Percentiles rank a stretch among this genome's conserved stretches.
Conservation (phyloP, 2,888 invertebrate genomes). For the Spisula subtruncata region DNA sequence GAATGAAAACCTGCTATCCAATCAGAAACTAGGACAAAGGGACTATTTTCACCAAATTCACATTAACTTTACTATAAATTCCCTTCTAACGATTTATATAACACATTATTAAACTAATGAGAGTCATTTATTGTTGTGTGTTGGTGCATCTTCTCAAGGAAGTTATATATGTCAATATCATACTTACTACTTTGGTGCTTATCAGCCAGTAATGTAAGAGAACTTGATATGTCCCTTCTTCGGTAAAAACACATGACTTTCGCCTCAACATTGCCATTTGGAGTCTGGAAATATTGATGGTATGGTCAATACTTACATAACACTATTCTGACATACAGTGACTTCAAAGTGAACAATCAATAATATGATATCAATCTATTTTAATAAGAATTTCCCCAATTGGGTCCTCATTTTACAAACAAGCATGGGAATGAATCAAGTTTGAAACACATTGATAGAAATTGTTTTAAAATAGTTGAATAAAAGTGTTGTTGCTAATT, state of each 20-base stretch:
- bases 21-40: constrained; percentile 75
- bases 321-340: constrained; percentile 28
- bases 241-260: constrained; percentile 99
- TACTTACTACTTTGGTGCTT: constrained; percentile 94
- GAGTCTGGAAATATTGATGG: constrained; percentile 90
- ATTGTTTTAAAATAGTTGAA: constrained; percentile 1
- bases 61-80: constrained; percentile 9
- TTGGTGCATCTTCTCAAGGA: background rate
- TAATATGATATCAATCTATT: constrained; percentile 58
- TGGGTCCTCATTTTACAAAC: constrained; percentile 53
- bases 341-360: constrained; percentile 56
- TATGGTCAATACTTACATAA: constrained; percentile 9
- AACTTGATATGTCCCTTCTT: constrained; percentile 98
- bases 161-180: constrained; percentile 7
- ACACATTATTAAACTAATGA: background rate
- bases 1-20: constrained; percentile 77
- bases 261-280: constrained; percentile 99
- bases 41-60: constrained; percentile 77
- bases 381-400: constrained; percentile 56
- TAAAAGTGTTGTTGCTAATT: background rate
- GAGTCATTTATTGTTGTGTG: background rate
- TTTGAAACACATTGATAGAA: background rate
- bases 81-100: background rate
- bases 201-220: constrained; percentile 98
- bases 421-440: constrained; percentile 20